A percentile compares a stretch with the other conserved stretches of the same genome.
These are phyloP conservation scores for Leptinotarsa peninsularis DNA, from an alignment of 2,888 invertebrate genomes.

Conservation along the genomic window DNA sequence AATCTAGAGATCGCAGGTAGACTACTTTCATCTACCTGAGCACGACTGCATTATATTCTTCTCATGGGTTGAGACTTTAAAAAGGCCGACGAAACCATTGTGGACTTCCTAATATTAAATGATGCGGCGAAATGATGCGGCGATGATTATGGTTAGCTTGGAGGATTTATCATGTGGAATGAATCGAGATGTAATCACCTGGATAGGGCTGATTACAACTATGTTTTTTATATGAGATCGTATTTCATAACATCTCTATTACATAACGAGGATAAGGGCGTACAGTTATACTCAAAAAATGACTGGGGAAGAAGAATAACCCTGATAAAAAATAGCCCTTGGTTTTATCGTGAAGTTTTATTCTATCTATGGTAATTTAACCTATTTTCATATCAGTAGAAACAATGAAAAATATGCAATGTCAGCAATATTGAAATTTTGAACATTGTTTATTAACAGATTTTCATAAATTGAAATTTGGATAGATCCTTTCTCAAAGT, in stretches of 20 bases:
- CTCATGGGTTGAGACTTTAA: conserved; percentile 20
- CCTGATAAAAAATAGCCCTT: too few relatives aligned
- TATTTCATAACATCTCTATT: conserved; percentile 19
- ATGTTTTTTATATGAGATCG: conserved; percentile 12
- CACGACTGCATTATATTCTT: conserved; percentile 28
- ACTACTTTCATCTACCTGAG: conserved; percentile 14
- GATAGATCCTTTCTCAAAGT: too few relatives aligned
- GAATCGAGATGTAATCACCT: conserved; percentile 16
- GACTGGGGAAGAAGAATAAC: too few relatives aligned
- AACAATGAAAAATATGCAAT: too few relatives aligned
- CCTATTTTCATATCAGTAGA: too few relatives aligned
- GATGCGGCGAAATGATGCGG: conserved; percentile 37
- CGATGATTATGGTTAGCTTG: conserved; percentile 14
- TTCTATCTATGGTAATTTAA: too few relatives aligned
- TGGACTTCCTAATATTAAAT: conserved; percentile 37
- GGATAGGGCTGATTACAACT: conserved; percentile 17
- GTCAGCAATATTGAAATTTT: too few relatives aligned
- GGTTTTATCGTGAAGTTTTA: too few relatives aligned
- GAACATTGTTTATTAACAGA: too few relatives aligned
- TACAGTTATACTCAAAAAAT: not conserved
- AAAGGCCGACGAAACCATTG: conserved; percentile 35
- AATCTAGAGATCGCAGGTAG: conserved; percentile 35
- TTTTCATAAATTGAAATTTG: too few relatives aligned
- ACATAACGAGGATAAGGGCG: conserved; percentile 2
- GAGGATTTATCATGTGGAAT: conserved; percentile 12